Evolutionary conservation across 2,888 invertebrate species (phyloP).

Genomic region (Eristalis pertinax): DNA sequence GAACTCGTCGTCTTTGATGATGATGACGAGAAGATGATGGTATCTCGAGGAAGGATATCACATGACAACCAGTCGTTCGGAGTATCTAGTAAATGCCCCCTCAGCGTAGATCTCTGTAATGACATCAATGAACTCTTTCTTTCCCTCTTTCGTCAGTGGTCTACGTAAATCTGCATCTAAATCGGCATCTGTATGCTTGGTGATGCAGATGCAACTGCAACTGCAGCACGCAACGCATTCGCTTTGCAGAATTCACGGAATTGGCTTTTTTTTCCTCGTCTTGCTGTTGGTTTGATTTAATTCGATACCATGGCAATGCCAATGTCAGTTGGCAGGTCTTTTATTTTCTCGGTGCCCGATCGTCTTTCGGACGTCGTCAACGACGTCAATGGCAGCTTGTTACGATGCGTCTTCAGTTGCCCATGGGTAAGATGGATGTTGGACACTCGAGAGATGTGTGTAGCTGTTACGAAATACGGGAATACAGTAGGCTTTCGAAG

Average conservation of each 20-base stretch:
- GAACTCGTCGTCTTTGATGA: slow-evolving; percentile 9
- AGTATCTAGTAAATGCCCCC: slow-evolving; percentile 42
- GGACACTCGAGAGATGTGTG: not conserved
- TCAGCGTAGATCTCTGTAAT: slow-evolving; percentile 44
- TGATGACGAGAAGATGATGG: slow-evolving; percentile 47
- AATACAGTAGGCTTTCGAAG: not conserved
- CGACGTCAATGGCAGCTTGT: not conserved
- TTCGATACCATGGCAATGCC: slow-evolving; percentile 63
- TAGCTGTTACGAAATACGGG: not conserved
- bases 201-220: slow-evolving; percentile 3
- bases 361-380: not conserved
- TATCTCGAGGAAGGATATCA: slow-evolving; percentile 56
- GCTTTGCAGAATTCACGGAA: slow-evolving; percentile 38
- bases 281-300: slow-evolving; percentile 27
- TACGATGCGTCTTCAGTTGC: not conserved
- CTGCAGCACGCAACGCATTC: slow-evolving; percentile 48
- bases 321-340: slow-evolving; percentile 44
- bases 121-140: slow-evolving; percentile 60
- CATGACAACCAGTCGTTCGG: slow-evolving; percentile 38
- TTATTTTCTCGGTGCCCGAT: slow-evolving; percentile 3
- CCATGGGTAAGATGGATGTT: slow-evolving; percentile 1
- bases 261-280: not conserved
- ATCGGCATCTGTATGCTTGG: not conserved
- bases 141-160: not conserved
- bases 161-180: not conserved